Evolutionary conservation across 2,797 vertebrate species (phyloP).

Genomic region (Threskiornis aethiopicus): DNA sequence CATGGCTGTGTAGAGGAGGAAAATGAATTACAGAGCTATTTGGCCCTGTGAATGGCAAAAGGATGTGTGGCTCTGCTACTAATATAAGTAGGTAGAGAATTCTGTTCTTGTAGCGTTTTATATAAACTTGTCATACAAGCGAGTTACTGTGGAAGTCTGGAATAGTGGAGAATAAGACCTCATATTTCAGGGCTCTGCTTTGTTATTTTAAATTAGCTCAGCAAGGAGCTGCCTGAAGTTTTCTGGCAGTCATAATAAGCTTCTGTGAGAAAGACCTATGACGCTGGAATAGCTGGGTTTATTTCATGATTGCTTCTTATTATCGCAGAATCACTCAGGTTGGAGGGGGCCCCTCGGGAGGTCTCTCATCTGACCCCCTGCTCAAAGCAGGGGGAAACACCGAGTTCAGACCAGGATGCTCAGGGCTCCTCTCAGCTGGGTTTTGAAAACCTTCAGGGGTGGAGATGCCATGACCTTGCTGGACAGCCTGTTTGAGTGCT

Average conservation of each 20-base stretch:
- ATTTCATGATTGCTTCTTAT: not conserved
- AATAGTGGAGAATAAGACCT: not conserved
- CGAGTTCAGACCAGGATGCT: not conserved
- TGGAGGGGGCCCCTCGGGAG: not conserved
- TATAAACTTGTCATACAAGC: not conserved
- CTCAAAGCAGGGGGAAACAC: not conserved
- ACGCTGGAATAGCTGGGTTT: not conserved
- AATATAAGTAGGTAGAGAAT: not conserved
- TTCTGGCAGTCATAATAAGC: conserved; percentile 1
- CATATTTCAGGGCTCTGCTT: not conserved
- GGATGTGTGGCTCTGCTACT: not conserved
- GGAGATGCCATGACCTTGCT: not conserved
- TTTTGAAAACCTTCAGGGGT: not conserved
- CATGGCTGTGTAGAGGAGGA: not conserved
- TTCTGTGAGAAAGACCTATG: not conserved
- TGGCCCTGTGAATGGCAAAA: not conserved
- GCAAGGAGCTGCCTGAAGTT: not conserved
- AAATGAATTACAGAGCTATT: not conserved
- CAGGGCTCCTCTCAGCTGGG: not conserved
- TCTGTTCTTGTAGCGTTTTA: not conserved
- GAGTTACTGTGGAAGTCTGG: not conserved
- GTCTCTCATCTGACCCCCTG: not conserved
- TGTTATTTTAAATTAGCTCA: not conserved
- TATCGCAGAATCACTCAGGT: not conserved
- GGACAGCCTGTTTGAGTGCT: not conserved